Conservation (phyloP, 2,113 vertebrate genomes). For the Pygoscelis antarcticus region DNA sequence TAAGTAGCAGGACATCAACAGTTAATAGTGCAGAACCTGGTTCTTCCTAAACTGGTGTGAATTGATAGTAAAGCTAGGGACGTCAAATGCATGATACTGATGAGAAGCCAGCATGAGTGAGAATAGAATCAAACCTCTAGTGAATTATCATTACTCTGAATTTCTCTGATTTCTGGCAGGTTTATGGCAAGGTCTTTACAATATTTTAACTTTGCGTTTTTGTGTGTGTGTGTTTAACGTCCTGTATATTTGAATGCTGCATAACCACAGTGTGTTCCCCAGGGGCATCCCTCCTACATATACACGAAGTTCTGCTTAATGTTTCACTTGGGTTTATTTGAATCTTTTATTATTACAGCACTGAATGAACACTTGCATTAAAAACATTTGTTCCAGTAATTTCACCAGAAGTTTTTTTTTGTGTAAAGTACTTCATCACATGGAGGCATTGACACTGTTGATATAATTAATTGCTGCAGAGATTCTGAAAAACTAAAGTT, state of each 20-base stretch:
- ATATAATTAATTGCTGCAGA: background rate
- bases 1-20: background rate
- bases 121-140: background rate
- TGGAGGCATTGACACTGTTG: background rate
- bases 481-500: background rate
- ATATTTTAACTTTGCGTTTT: background rate
- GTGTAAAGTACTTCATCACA: background rate
- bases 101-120: background rate
- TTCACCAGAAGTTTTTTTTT: background rate
- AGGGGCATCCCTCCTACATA: conserved; percentile 20
- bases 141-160: conserved; percentile 1
- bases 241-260: background rate
- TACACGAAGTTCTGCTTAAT: conserved; percentile 10
- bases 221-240: background rate
- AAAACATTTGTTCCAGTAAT: conserved; percentile 6
- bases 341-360: conserved; percentile 18
- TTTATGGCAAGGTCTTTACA: conserved; percentile 9
- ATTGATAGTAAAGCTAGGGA: background rate
- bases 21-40: background rate
- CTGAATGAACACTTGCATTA: background rate
- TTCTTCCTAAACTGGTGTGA: background rate
- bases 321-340: conserved; percentile 48
- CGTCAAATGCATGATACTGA: background rate
- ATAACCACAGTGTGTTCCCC: conserved; percentile 7
- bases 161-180: conserved; percentile 15